A percentile compares a stretch with the other conserved stretches of the same genome.
phyloP scores from a whole-genome alignment of 2,113 vertebrate species.

The Nyctibius bracteatus region DNA sequence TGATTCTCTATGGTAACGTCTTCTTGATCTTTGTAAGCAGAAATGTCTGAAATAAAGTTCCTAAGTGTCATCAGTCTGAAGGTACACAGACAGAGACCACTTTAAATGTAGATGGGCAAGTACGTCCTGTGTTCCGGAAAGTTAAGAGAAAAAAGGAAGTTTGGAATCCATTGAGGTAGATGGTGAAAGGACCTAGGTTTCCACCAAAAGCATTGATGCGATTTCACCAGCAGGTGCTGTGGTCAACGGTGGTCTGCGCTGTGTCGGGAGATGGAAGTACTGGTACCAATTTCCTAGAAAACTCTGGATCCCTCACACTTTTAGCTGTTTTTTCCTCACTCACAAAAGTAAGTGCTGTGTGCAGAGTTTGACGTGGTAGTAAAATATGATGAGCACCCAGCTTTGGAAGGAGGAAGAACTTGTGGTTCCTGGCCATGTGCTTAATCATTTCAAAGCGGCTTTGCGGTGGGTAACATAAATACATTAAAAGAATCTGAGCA shows the following conservation, averaged over 20 bases:
- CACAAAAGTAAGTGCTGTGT: neutral
- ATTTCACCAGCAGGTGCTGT: neutral
- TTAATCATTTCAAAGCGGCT: constrained; percentile 7
- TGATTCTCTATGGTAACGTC: neutral
- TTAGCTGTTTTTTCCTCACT: neutral
- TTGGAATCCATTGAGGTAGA: neutral
- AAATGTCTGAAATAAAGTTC: neutral
- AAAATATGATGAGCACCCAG: neutral
- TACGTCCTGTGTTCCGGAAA: neutral
- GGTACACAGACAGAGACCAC: neutral
- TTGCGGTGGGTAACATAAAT: neutral
- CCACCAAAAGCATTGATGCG: neutral
- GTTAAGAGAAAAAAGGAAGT: neutral
- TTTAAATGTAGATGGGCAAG: neutral
- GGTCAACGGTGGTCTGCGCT: accelerated
- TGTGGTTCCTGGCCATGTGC: neutral
- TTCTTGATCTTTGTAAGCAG: neutral
- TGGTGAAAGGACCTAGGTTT: neutral
- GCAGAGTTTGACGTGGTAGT: neutral
- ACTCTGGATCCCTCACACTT: neutral
- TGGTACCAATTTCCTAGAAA: neutral
- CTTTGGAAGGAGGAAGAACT: neutral
- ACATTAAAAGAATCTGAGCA: neutral
- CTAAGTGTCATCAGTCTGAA: neutral
- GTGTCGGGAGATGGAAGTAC: neutral